Conservation (phyloP, 2,888 invertebrate species). For the Macrophya annulata region DNA sequence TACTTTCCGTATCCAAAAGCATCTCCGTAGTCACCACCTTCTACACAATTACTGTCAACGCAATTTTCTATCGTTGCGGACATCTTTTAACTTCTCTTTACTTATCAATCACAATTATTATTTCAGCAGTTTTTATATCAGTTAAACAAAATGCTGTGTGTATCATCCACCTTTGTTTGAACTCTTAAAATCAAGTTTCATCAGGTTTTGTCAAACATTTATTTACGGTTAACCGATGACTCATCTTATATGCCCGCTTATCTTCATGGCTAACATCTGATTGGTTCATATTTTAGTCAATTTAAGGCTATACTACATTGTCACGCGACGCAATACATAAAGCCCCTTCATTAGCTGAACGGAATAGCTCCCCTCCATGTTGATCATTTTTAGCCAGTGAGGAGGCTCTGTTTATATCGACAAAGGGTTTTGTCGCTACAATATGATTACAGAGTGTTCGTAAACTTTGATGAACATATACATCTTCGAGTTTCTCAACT, state of each 20-base stretch:
- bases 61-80: constrained; percentile 37
- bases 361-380: background rate
- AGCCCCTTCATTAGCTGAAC: background rate
- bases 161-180: constrained; percentile 28
- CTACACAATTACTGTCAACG: constrained; percentile 27
- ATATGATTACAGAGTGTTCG: background rate
- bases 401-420: background rate
- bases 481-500: background rate
- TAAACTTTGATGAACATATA: background rate
- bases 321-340: background rate
- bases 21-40: constrained; percentile 70
- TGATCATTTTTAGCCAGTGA: background rate
- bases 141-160: constrained; percentile 10
- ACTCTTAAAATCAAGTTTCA: background rate
- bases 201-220: constrained; percentile 13
- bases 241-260: constrained; percentile 22
- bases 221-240: background rate
- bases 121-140: background rate
- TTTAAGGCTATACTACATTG: background rate
- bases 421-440: background rate
- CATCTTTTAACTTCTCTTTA: background rate
- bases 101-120: background rate
- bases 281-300: constrained; percentile 53
- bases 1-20: constrained; percentile 77
- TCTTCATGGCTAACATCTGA: background rate